Evolutionary conservation across 2,113 vertebrate genomes (phyloP), one percentile per base, ranked within the genome.

Genomic region (Dicaeum eximium): DNA sequence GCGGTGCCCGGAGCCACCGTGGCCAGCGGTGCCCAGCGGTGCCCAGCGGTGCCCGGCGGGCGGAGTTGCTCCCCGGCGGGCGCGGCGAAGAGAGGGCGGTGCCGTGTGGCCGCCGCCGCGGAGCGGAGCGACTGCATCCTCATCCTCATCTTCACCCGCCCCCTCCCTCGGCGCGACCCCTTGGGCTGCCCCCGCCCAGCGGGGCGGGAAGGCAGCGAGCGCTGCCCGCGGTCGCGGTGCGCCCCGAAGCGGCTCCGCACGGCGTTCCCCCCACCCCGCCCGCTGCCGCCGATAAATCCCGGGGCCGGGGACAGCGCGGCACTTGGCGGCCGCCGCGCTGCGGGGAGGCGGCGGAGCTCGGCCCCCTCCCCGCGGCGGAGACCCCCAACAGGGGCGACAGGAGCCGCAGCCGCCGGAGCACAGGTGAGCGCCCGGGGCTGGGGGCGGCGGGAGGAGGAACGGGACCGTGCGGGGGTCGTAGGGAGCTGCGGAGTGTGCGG

Each of bases 401-500:
- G 53, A 93, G 38, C 22, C 4, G 27, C 78, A 3, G 50, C 25
- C 5, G 21, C 31, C 9, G 62, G 62, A 93, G 73, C 50, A 14
- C 95, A 93, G 95, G 95, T 95, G 86, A 95, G 93, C 20, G n/a
- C 30, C 9, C 6, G 42, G 42, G 45, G 23, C 27, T 31, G 66
- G 9, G 15, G 65, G 47, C 10, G 38, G 48, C 8, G 30, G 51
- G 33, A 74, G 51, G 45, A 50, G 33, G n/a, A 78, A 20, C 17
- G 22, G 30, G 15, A 8, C 19, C 4, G 11, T 40, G 70, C 24
- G 16, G 61, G 7, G 17, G 4, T 33, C 11, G 27, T 7, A 5
- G n/a, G 38, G 58, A 60, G 35, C 20, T 1, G 45, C 5, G 38
- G 35, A 62, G 44, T 7, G n/a, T 23, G 58, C 5, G 44, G 35